Conservation (phyloP, 2,113 vertebrate genomes). For the Penelope pileata region DNA sequence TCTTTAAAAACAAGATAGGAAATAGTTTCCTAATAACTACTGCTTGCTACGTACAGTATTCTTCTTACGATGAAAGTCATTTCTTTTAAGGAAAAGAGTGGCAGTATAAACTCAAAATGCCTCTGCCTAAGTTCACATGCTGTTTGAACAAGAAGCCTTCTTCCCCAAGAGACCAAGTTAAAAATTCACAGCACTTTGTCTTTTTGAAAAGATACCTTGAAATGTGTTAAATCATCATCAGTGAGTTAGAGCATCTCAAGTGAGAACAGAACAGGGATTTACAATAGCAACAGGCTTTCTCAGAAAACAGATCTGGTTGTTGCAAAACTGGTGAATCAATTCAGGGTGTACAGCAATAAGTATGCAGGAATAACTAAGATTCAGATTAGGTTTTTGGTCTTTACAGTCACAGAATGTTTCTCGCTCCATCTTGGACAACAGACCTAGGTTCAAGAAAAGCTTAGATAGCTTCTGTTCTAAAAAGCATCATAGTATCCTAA, state of each 20-base stretch:
- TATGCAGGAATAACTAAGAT: neutral
- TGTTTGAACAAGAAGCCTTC: neutral
- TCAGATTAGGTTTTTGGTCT: neutral
- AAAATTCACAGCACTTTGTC: neutral
- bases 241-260: neutral
- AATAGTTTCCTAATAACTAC: neutral
- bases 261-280: neutral
- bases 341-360: neutral
- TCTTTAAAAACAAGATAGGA: neutral
- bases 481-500: neutral
- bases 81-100: neutral
- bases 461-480: neutral
- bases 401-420: neutral
- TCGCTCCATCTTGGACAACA: neutral
- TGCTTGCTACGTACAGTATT: neutral
- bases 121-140: neutral
- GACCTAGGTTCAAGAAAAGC: neutral
- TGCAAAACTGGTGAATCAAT: neutral
- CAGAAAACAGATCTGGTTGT: neutral
- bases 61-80: fast-evolving
- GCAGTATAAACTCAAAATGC: neutral
- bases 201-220: neutral
- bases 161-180: neutral
- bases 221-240: neutral
- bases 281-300: neutral